Evolutionary conservation across 2,797 vertebrate species (phyloP), one percentile per base, ranked within the genome.

Genomic region (Otolemur crassicaudatus): DNA sequence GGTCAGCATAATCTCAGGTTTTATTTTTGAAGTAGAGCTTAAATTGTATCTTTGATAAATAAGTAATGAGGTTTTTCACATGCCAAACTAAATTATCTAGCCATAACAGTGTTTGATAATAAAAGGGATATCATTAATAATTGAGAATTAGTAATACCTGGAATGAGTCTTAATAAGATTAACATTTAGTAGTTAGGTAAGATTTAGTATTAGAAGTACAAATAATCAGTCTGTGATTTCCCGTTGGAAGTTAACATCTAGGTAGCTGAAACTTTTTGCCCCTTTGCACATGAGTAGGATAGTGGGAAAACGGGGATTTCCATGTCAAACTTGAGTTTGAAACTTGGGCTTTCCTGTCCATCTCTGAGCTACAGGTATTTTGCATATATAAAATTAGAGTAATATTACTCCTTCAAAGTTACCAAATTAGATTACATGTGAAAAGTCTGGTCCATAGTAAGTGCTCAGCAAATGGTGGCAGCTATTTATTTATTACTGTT

Each of bases 1-100:
- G 75, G 34, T 97, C 91, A 96, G 84, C 49, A 96, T 61, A 85
- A 93, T 95, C 85, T 95, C 5, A 92, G 10, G 13, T 80, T 96
- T 97, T 93, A 93, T 16, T 97, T 98, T 98, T 98, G 97, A 98
- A 98, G 95, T 96, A 91, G 65, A 58, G 89, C 95, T 97, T 81
- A 98, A 97, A 97, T 92, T 93, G 22, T 97, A 77, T 90, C 96
- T 98, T 98, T 98, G 97, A 98, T 98, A 96, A 98, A 95, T 87
- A 97, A 97, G 75, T 97, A 97, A 98, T 98, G 88, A 97, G 91
- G 88, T 90, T 86, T 90, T 86, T 95, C 87, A 97, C 94, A 87
- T 70, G 87, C 31, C 29, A 31, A 97, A 96, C 83, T 53, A 95
- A 96, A 98, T 91, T 94, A 97, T 97, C 97, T 77, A 79, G 25